phyloP scores from a whole-genome alignment of 2,113 vertebrate genomes.

The Tympanuchus pallidicinctus region DNA sequence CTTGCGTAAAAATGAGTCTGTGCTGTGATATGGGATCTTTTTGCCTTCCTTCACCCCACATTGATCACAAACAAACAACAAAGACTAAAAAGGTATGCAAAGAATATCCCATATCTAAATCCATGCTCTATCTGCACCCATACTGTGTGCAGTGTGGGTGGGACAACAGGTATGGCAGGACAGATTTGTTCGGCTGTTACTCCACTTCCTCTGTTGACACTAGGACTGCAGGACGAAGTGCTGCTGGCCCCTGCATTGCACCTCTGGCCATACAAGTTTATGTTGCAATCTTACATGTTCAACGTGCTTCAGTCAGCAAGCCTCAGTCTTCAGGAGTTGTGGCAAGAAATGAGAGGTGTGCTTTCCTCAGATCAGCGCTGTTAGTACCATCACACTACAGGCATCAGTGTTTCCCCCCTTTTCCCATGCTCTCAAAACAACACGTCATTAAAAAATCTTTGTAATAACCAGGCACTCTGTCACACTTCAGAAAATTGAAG shows the following conservation, averaged over 20 bases:
- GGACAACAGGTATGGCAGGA: not conserved
- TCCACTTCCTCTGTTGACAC: not conserved
- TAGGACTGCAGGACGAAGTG: not conserved
- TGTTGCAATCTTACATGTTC: not conserved
- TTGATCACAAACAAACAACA: not conserved
- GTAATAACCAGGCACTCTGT: not conserved
- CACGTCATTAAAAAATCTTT: not conserved
- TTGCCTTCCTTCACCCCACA: not conserved
- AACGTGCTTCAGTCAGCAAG: not conserved
- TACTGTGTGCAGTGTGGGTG: not conserved
- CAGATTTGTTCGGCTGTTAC: not conserved
- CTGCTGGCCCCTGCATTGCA: not conserved
- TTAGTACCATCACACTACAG: not conserved
- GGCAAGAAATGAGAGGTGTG: not conserved
- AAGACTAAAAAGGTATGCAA: slow-evolving; percentile 1
- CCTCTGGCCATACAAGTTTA: not conserved
- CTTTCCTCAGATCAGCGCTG: not conserved
- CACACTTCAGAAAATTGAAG: not conserved
- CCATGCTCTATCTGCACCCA: not conserved
- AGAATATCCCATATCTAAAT: not conserved
- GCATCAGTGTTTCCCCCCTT: not conserved
- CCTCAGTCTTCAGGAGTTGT: not conserved
- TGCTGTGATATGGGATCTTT: slow-evolving; percentile 2
- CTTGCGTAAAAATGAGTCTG: slow-evolving; percentile 39
- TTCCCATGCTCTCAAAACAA: not conserved